Base-by-base conservation (phyloP, 2,797 vertebrate species). In the Meda fulgida region DNA sequence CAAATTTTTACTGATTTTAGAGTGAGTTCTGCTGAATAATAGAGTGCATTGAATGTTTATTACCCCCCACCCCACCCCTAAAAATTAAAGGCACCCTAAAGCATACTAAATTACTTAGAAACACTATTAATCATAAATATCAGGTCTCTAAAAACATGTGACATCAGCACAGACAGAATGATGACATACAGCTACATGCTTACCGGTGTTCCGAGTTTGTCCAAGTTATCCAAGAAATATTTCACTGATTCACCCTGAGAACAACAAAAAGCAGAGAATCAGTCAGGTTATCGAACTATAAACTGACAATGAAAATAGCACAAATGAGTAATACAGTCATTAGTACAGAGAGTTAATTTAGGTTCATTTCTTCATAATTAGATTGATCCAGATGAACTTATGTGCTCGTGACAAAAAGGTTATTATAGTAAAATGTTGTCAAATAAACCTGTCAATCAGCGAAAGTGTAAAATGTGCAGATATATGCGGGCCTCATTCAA, bases 191-290 rank as follows among this genome's bases (percentile, higher is more conserved):
- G 85, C 87, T 76, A 3, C 51, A 90, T 89, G 95, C 97, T 97
- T 96, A 99, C 97, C 93, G 92, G 93, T 91, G 97, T 95, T 92
- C 96, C 97, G 1, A 99, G 95, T 94, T 97, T 99, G 90, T 97
- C 97, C 97, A 99, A 96, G 94, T 98, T 97, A 92, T 99, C 97
- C 97, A 99, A 94, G 95, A 99, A 99, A 95, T 99, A 99, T 93
- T 98, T 99, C 89, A 99, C 97, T 1, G 98, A 99, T 94, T 99
- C 98, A 84, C 97, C 97, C 97, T 99, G 73, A 85, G 26, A 26
- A 84, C 0, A 36, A 85, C 26, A 71, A 78, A 88, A 19, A 86
- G 9, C 19, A 85, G 26, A 78, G 9, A 82, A 34, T 84, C 23
- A 60, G 79, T 70, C 40, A 75, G 18, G 53, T 63, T 26, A 23